These are phyloP conservation scores for Nezara viridula DNA, from an alignment of 2,888 invertebrate genomes.

Conservation along the genomic window DNA sequence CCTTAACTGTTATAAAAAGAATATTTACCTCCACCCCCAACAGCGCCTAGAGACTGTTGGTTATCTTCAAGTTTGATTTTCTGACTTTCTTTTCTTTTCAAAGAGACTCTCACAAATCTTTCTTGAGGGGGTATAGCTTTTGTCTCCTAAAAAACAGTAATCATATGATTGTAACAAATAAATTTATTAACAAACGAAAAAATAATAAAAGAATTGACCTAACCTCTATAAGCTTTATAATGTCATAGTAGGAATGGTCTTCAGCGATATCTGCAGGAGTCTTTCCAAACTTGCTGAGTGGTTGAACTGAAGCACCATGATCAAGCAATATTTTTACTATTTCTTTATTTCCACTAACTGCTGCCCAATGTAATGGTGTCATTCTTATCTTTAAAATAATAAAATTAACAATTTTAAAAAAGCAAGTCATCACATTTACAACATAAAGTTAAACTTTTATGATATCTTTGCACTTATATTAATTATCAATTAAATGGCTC, in stretches of 20 bases:
- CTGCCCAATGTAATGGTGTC: constrained; percentile 97
- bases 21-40: not conserved
- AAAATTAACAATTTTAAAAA: not conserved
- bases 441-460: not conserved
- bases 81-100: constrained; percentile 19
- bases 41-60: not conserved
- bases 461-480: not conserved
- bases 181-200: not conserved
- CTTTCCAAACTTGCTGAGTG: constrained; percentile 81
- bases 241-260: constrained; percentile 76
- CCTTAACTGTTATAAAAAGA: too few relatives aligned
- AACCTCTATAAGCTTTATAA: constrained; percentile 74
- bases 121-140: not conserved
- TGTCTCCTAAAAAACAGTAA: not conserved
- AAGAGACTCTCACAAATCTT: not conserved
- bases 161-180: not conserved
- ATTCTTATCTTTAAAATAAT: constrained; percentile 77
- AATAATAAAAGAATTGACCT: constrained; percentile 47
- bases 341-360: constrained; percentile 81
- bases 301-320: constrained; percentile 79
- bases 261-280: constrained; percentile 78
- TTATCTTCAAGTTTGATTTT: not conserved
- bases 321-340: constrained; percentile 80
- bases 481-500: too few relatives aligned
- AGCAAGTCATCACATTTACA: not conserved